Percentiles rank a stretch among this genome's conserved stretches.
Evolutionary conservation across 2,113 vertebrate species (phyloP).

Genomic region (Pelobates fuscus): DNA sequence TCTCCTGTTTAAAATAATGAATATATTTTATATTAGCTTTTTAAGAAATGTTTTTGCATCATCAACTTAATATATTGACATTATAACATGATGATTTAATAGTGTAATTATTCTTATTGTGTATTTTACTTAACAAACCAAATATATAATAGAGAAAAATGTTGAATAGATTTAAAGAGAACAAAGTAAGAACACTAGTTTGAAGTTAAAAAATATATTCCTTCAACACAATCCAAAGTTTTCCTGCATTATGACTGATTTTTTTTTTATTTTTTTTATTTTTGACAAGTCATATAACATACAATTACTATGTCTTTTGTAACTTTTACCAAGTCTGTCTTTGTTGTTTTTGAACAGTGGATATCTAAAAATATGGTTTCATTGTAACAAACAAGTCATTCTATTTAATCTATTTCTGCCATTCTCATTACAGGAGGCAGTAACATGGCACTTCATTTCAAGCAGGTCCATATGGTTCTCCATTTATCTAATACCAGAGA

Average conservation of each 20-base stretch:
- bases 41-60: too few relatives aligned
- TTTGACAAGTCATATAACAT: background rate
- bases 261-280: background rate
- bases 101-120: too few relatives aligned
- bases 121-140: too few relatives aligned
- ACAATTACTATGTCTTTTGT: background rate
- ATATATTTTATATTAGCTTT: too few relatives aligned
- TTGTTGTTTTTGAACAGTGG: conserved; percentile 13
- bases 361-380: conserved; percentile 24
- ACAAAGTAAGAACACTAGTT: too few relatives aligned
- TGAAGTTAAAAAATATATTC: too few relatives aligned
- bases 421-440: conserved; percentile 9
- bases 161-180: too few relatives aligned
- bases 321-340: conserved; percentile 10
- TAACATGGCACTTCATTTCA: conserved; percentile 40
- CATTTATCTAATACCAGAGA: conserved; percentile 17
- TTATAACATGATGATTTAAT: too few relatives aligned
- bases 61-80: too few relatives aligned
- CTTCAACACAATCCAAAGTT: background rate
- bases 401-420: conserved; percentile 27
- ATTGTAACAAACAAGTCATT: background rate
- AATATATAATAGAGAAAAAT: too few relatives aligned
- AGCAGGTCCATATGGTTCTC: conserved; percentile 26
- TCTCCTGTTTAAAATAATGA: too few relatives aligned
- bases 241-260: background rate